Evolutionary conservation across 2,113 vertebrate genomes (phyloP).

Genomic region (Pogonocichla stellata): DNA sequence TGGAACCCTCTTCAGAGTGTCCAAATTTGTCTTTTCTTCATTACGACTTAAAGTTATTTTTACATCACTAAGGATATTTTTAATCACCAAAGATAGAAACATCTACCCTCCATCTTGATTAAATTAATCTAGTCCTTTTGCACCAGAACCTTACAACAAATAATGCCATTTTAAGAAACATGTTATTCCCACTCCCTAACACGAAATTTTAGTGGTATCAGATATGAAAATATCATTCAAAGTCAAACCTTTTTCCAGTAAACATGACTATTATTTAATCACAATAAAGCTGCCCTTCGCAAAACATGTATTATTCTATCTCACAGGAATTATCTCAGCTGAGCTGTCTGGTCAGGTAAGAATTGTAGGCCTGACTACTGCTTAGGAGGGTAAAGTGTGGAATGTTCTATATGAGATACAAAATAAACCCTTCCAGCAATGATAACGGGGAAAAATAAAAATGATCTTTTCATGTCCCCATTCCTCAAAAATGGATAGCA

Average conservation of each 20-base stretch:
- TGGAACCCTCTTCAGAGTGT: background rate
- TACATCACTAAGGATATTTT: constrained; percentile 26
- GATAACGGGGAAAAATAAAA: background rate
- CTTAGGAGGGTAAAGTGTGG: background rate
- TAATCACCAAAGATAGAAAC: background rate
- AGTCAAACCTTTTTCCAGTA: background rate
- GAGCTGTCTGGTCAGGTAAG: background rate
- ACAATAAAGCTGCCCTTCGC: background rate
- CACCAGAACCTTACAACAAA: background rate
- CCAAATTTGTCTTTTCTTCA: constrained; percentile 16
- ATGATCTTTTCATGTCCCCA: background rate
- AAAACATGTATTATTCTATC: background rate
- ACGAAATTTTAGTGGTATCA: background rate
- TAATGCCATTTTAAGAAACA: background rate
- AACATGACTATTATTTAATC: background rate
- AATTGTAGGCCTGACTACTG: background rate
- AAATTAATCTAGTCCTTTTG: background rate
- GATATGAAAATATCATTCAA: background rate
- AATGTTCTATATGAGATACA: background rate
- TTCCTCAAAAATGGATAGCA: constrained; percentile 9
- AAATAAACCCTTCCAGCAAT: background rate
- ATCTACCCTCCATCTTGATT: background rate
- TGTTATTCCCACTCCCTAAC: background rate
- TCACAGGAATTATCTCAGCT: background rate
- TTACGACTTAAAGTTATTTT: constrained; percentile 15